These are phyloP conservation scores for Hestina assimilis DNA, from an alignment of 1,140 invertebrate genomes.

Conservation along the genomic window DNA sequence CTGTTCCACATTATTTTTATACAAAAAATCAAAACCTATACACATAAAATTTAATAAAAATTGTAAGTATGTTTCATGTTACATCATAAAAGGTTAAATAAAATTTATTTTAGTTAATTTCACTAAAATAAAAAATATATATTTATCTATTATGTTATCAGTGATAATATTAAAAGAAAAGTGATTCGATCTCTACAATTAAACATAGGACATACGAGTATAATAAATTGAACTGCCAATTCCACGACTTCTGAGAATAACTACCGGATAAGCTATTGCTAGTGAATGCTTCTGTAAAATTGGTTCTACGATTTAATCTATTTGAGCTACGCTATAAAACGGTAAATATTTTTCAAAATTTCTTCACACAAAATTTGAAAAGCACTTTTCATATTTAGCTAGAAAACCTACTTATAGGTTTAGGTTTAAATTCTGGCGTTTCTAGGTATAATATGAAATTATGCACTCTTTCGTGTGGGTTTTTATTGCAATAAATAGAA, in stretches of 20 bases:
- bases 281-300: background rate
- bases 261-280: background rate
- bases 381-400: slow-evolving; percentile 1
- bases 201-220: too few relatives aligned
- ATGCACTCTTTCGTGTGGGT: background rate
- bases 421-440: background rate
- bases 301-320: background rate
- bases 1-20: too few relatives aligned
- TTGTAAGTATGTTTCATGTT: too few relatives aligned
- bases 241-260: background rate
- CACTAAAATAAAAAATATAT: too few relatives aligned
- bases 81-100: too few relatives aligned
- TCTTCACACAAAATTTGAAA: background rate
- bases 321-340: background rate
- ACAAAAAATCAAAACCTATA: too few relatives aligned
- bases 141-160: too few relatives aligned
- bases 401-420: background rate
- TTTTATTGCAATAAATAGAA: background rate
- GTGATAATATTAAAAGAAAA: too few relatives aligned
- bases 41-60: too few relatives aligned
- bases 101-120: too few relatives aligned
- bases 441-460: background rate
- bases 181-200: too few relatives aligned
- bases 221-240: background rate
- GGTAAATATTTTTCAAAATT: background rate